Conservation (phyloP, 2,888 invertebrate species). For the Diarsia dahlii region DNA sequence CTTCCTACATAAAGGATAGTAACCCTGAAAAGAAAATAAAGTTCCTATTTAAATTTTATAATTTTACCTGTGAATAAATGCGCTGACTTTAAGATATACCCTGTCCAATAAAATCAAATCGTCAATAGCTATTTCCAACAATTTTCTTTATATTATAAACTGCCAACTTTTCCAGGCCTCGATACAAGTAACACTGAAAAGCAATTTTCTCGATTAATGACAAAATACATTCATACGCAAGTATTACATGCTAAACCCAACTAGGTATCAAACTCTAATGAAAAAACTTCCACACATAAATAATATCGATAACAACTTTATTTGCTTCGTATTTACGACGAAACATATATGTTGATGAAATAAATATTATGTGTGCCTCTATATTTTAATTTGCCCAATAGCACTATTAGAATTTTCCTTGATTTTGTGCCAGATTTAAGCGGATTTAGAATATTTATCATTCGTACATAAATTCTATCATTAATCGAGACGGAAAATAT, state of each 20-base stretch:
- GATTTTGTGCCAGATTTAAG: slow-evolving; percentile 68
- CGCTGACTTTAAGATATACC: too few relatives aligned
- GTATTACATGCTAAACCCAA: not conserved
- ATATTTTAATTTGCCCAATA: slow-evolving; percentile 46
- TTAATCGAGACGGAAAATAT: slow-evolving; percentile 33
- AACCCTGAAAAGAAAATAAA: too few relatives aligned
- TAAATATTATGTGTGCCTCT: slow-evolving; percentile 39
- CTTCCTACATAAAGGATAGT: too few relatives aligned
- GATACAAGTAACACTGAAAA: too few relatives aligned
- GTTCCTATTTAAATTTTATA: too few relatives aligned
- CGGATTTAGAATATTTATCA: slow-evolving; percentile 48
- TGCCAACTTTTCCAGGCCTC: not conserved
- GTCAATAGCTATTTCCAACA: not conserved
- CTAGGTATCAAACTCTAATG: slow-evolving; percentile 7
- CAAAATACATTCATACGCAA: not conserved
- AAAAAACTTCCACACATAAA: slow-evolving; percentile 39
- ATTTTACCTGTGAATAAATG: too few relatives aligned
- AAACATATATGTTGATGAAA: slow-evolving; percentile 42
- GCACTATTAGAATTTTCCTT: slow-evolving; percentile 59
- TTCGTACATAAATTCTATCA: slow-evolving; percentile 32
- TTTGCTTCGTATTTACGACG: slow-evolving; percentile 30
- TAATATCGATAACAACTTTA: slow-evolving; percentile 40
- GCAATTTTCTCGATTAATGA: not conserved
- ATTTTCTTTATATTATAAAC: not conserved
- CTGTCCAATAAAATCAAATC: too few relatives aligned